Base-by-base conservation (phyloP, 1,140 invertebrate genomes). In the Bombus consobrinus region DNA sequence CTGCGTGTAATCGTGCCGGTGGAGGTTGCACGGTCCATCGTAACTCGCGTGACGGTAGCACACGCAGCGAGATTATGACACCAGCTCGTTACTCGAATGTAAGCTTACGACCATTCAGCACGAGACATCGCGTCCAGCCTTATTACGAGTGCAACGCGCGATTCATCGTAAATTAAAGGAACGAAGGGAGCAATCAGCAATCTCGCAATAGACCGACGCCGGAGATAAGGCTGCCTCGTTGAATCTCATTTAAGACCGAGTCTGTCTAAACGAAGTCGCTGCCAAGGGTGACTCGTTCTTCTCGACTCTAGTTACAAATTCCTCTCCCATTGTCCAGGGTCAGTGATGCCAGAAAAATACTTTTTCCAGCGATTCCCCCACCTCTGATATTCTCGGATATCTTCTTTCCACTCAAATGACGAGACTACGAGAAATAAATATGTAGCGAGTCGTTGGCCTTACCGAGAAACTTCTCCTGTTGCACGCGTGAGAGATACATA, bases 161-260 rank as follows among this genome's bases (percentile, higher is more conserved):
- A 83, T 86, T 90, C 87, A 88, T 79, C 77, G 87, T 90, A 89
- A 93, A 93, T 93, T 91, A 91, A 88, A 89, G 81, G 91, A 90
- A 92, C 92, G 91, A 92, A 92, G 89, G 86, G 89, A 90, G 89
- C 83, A 90, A 90, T 89, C 88, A 89, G 84, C 88, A 87, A 93
- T 93, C 90, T 89, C 88, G 89, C 89, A 88, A 91, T 90, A 89
- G 90, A 90, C 77, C 57, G 79, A n/a, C 81, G 87, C 12, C 25
- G 86, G 87, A 88, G 88, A 90, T 90, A 90, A 90, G 90, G 62
- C 86, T 79, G 28, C 47, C 84, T 91, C 88, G 86, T 88, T 86
- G 90, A 87, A 77, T 87, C 81, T 89, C 87, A 82, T 89, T 92
- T 90, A 92, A 90, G 69, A n/a, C 37, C 3, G 28, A 41, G 62